phyloP scores from a whole-genome alignment of 2,113 vertebrate genomes.

The Carassius carassius region DNA sequence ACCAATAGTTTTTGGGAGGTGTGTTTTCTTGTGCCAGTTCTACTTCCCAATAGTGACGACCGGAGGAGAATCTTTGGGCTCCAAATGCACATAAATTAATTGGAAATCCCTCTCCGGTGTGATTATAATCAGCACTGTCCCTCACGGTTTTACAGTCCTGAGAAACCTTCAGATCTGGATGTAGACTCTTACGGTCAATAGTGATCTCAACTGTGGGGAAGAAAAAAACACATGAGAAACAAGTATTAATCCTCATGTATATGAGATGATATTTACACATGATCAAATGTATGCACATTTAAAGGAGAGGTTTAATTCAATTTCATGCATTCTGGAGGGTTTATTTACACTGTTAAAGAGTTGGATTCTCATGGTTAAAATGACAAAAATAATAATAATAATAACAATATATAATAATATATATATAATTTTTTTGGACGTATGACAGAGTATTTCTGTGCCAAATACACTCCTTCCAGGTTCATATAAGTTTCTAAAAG shows the following conservation, averaged over 20 bases:
- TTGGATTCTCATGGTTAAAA: too few relatives aligned
- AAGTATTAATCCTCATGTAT: background rate
- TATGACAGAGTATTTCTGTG: too few relatives aligned
- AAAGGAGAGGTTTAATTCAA: too few relatives aligned
- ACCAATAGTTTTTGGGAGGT: constrained; percentile 61
- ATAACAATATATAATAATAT: too few relatives aligned
- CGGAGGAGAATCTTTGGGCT: constrained; percentile 46
- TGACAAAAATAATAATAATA: too few relatives aligned
- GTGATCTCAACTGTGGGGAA: constrained; percentile 60
- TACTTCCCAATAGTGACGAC: constrained; percentile 71
- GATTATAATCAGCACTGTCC: fast-evolving
- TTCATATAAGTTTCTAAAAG: too few relatives aligned
- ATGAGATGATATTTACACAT: background rate
- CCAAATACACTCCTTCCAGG: too few relatives aligned
- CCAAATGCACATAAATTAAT: constrained; percentile 58
- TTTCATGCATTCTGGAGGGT: too few relatives aligned
- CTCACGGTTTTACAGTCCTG: fast-evolving
- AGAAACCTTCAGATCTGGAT: background rate
- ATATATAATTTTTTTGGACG: too few relatives aligned
- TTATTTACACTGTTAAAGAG: too few relatives aligned
- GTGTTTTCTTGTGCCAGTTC: fast-evolving
- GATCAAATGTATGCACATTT: too few relatives aligned
- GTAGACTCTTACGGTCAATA: background rate
- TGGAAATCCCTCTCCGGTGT: constrained; percentile 24
- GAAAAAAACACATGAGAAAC: background rate